Percentiles rank a stretch among this genome's conserved stretches.
phyloP scores from a whole-genome alignment of 1,140 invertebrate genomes.

The Grapholita molesta region DNA sequence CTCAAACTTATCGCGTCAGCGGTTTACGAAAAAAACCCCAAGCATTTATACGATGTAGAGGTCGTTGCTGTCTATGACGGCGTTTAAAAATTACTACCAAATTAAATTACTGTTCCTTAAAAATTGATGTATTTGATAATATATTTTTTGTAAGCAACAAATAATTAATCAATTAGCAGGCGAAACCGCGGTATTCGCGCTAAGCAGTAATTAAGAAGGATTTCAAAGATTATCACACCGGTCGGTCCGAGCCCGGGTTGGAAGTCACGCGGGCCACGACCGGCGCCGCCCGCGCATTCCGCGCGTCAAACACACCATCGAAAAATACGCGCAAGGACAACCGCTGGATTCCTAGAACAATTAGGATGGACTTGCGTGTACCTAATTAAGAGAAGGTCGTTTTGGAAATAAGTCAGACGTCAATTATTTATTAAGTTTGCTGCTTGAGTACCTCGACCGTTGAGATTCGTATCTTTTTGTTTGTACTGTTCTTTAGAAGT shows the following conservation, averaged over 20 bases:
- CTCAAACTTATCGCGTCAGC: too few relatives aligned
- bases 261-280: constrained; percentile 63
- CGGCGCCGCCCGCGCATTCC: constrained; percentile 54
- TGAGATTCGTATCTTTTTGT: not conserved
- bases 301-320: constrained; percentile 67
- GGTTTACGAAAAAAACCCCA: too few relatives aligned
- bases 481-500: too few relatives aligned
- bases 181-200: not conserved
- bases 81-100: too few relatives aligned
- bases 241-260: constrained; percentile 40
- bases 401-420: not conserved
- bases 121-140: too few relatives aligned
- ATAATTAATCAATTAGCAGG: not conserved
- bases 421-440: not conserved
- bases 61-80: too few relatives aligned
- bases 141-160: too few relatives aligned
- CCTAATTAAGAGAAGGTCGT: not conserved
- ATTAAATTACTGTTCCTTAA: too few relatives aligned
- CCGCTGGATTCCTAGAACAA: constrained; percentile 9
- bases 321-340: constrained; percentile 22
- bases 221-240: constrained; percentile 27
- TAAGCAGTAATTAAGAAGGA: constrained; percentile 19
- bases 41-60: too few relatives aligned
- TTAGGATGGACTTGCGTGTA: constrained; percentile 8
- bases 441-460: not conserved